Evolutionary conservation across 2,113 vertebrate genomes (phyloP), one percentile per base, ranked within the genome.

Genomic region (Geothlypis trichas): DNA sequence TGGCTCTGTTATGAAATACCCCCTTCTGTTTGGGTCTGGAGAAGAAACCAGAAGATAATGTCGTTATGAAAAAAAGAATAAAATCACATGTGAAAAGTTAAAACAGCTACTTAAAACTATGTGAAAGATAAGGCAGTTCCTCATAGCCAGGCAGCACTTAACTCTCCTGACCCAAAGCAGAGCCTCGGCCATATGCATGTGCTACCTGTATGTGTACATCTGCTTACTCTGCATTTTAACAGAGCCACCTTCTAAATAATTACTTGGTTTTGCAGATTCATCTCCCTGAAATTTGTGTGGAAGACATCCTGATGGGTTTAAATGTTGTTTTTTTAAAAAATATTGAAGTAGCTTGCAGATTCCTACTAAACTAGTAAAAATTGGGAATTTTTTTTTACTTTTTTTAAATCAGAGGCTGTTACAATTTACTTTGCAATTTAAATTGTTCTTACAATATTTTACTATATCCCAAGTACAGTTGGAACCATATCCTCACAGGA

Each of bases 351-450:
- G 3, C 47, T 35, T 68, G 26, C 30, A 82, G 23, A 74, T 59
- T 95, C 81, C 37, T 46, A 59, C 46, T 46, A 27, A 54, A 59
- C 24, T 90, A 68, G 13, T 57, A 13, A 68, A 90, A 73, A 81
- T 0, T 0, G 8, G 15, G 9, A 11, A 19, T 4, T 14, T 41
- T 4, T 14, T 41, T 41, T 9, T 58, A 11, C 23, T 78, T 66
- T 95, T 90, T 66, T 47, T 71, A 63, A 66, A 91, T 26, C 24
- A 46, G 9, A 15, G 33, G 33, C 31, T 65, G 20, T 35, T 39
- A 77, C 16, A 65, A 81, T 31, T 89, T 77, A 77, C 31, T 46
- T 71, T 39, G 11, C 10, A 57, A 46, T 61, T 87, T 57, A 58
- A 83, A 86, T n/a, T 49, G 10, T 8, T 67, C n/a, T 67, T 42